Percentiles rank a stretch among this genome's conserved stretches.
Evolutionary conservation across 2,888 invertebrate species (phyloP).

Genomic region (Athrips mouffetella): DNA sequence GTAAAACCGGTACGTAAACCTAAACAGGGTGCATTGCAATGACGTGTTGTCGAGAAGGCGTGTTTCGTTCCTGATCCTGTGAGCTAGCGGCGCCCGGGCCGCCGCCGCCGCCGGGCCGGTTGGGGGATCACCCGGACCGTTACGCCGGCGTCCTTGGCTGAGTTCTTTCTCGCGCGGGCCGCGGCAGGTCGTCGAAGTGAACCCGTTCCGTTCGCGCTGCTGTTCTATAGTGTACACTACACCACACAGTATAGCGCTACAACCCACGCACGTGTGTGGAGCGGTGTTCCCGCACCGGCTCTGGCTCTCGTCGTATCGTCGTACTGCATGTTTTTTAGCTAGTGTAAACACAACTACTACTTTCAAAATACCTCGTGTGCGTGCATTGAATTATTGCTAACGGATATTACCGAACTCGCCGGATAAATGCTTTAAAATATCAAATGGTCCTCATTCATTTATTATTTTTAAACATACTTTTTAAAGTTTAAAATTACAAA

Average conservation of each 20-base stretch:
- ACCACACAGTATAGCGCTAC: not conserved
- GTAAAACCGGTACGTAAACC: not conserved
- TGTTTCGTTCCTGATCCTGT: not conserved
- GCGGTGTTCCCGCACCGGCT: no score
- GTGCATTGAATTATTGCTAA: constrained; percentile 67
- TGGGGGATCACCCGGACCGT: constrained; percentile 45
- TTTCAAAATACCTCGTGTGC: constrained; percentile 26
- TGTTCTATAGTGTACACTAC: not conserved
- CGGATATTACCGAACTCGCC: constrained; percentile 74
- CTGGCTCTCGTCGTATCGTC: no score
- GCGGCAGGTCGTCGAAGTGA: constrained; percentile 69
- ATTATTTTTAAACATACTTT: no score
- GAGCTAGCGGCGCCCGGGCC: not conserved
- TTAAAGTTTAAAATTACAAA: constrained; percentile 1
- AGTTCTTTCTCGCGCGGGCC: constrained; percentile 72
- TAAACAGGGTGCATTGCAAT: not conserved
- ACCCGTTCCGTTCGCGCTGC: constrained; percentile 69
- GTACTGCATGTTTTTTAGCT: no score
- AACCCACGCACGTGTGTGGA: constrained; percentile 54
- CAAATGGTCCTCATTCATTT: constrained; percentile 21
- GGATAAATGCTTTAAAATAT: constrained; percentile 59
- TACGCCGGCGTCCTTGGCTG: constrained; percentile 77
- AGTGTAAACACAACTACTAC: constrained; percentile 4
- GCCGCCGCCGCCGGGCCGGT: constrained; percentile 17
- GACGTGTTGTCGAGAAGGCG: not conserved